Conservation (phyloP, 2,888 invertebrate genomes). For the Drymonia ruficornis region DNA sequence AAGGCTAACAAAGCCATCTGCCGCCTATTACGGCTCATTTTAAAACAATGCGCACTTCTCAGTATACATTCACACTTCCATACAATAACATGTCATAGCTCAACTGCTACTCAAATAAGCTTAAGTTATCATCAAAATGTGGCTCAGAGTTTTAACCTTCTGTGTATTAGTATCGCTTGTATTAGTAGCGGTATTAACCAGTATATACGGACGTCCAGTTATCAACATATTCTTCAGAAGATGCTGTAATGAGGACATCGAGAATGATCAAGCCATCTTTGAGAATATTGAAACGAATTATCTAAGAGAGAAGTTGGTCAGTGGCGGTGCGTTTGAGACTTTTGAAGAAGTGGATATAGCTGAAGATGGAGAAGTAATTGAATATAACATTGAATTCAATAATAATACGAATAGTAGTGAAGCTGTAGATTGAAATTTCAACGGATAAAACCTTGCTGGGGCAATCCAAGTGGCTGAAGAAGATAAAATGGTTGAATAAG, state of each 20-base stretch:
- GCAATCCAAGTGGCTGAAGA: background rate
- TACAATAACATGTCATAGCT: constrained; percentile 11
- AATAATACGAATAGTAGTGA: constrained; percentile 18
- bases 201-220: constrained; percentile 67
- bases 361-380: constrained; percentile 30
- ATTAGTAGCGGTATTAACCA: constrained; percentile 63
- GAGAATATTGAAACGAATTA: constrained; percentile 70
- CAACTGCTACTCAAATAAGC: background rate
- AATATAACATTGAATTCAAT: constrained; percentile 8
- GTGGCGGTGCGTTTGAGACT: constrained; percentile 46
- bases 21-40: constrained; percentile 49
- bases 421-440: constrained; percentile 14
- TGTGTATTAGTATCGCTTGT: constrained; percentile 67
- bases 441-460: background rate
- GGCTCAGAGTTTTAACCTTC: constrained; percentile 71
- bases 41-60: constrained; percentile 35
- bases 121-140: constrained; percentile 50
- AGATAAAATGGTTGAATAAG: background rate
- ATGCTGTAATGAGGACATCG: constrained; percentile 69
- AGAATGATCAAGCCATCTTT: constrained; percentile 69
- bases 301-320: constrained; percentile 63
- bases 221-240: constrained; percentile 64
- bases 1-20: constrained; percentile 49
- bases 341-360: constrained; percentile 39
- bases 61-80: constrained; percentile 4